Percentiles rank a stretch among this genome's conserved stretches.
phyloP scores from a whole-genome alignment of 2,113 vertebrate genomes.

The Eubucco bourcierii region DNA sequence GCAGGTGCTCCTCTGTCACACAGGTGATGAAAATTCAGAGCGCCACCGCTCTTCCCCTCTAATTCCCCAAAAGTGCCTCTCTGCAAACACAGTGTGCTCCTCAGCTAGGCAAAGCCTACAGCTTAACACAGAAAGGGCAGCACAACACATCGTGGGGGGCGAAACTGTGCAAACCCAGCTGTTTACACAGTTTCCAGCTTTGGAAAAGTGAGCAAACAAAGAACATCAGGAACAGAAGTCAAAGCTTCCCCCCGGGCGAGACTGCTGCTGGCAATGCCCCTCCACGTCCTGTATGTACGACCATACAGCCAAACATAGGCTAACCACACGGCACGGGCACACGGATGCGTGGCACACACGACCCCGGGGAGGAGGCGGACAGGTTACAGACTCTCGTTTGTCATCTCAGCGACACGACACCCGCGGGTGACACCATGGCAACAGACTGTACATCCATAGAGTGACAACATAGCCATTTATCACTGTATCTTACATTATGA shows the following conservation, averaged over 20 bases:
- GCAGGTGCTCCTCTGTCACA: not conserved
- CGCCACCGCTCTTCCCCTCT: not conserved
- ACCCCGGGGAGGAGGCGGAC: constrained; percentile 41
- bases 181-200: constrained; percentile 60
- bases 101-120: not conserved
- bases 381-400: not conserved
- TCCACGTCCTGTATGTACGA: not conserved
- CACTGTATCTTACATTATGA: constrained; percentile 81
- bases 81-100: not conserved
- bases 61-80: not conserved
- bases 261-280: constrained; percentile 19
- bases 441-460: constrained; percentile 72
- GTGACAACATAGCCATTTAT: constrained; percentile 72
- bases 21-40: not conserved
- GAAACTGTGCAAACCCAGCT: constrained; percentile 49
- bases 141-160: constrained; percentile 22
- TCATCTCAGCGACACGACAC: constrained; percentile 54
- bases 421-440: constrained; percentile 62
- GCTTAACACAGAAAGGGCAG: constrained; percentile 15
- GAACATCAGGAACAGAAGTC: constrained; percentile 45
- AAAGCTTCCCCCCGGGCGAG: constrained; percentile 49
- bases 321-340: constrained; percentile 62
- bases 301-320: constrained; percentile 47
- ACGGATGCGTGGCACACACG: constrained; percentile 56
- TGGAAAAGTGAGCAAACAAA: constrained; percentile 48